Percentiles rank a stretch among this genome's conserved stretches.
Evolutionary conservation across 2,797 vertebrate species (phyloP).

Genomic region (Notolabrus celidotus): DNA sequence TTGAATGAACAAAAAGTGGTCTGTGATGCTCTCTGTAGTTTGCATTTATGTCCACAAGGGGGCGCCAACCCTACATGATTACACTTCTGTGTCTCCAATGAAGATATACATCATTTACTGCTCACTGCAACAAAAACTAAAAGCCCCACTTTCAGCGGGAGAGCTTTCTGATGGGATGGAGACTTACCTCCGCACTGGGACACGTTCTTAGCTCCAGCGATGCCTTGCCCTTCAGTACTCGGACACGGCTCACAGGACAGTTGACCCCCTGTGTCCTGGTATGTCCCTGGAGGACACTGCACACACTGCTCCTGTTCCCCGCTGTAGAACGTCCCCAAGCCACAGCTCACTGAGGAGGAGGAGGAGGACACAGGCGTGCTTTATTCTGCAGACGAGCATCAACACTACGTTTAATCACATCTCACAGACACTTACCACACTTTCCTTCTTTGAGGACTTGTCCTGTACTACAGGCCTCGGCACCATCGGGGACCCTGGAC

Average conservation of each 20-base stretch:
- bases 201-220: conserved; percentile 90
- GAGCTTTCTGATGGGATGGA: background rate
- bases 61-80: conserved; percentile 14
- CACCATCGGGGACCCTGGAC: conserved; percentile 83
- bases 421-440: conserved; percentile 86
- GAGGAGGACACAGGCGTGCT: background rate
- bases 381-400: background rate
- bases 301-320: conserved; percentile 91
- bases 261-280: conserved; percentile 93
- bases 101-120: background rate
- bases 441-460: conserved; percentile 91
- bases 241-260: conserved; percentile 95
- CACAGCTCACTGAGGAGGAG: conserved; percentile 87
- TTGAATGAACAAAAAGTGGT: background rate
- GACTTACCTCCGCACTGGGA: conserved; percentile 93
- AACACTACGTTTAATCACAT: background rate
- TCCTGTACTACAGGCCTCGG: conserved; percentile 88
- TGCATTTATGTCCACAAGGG: conserved; percentile 36
- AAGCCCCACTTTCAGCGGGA: background rate
- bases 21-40: conserved; percentile 11
- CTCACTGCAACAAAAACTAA: background rate
- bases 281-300: conserved; percentile 90
- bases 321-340: conserved; percentile 91
- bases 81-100: background rate
- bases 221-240: conserved; percentile 88